Evolutionary conservation across 2,797 vertebrate species (phyloP).

Genomic region (Chelon labrosus): DNA sequence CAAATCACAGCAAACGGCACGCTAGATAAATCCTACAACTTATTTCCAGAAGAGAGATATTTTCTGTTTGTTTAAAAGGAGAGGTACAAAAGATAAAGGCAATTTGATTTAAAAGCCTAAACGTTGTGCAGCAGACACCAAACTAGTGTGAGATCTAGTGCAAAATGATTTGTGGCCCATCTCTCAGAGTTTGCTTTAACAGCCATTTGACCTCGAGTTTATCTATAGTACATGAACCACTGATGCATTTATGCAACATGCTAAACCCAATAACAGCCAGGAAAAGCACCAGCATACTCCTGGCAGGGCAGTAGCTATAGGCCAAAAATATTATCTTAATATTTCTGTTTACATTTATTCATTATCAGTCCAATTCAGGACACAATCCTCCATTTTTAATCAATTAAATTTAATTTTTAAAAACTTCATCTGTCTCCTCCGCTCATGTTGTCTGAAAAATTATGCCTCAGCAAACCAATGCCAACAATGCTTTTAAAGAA

Average conservation of each 20-base stretch:
- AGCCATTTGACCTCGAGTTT: conserved; percentile 40
- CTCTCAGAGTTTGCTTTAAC: conserved; percentile 11
- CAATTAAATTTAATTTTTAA: no score
- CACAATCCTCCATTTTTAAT: no score
- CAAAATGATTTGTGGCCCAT: conserved; percentile 48
- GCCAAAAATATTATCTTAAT: no score
- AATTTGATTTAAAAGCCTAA: conserved; percentile 58
- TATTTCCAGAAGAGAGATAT: conserved; percentile 63
- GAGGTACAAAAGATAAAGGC: conserved; percentile 43
- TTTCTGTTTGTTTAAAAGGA: conserved; percentile 68
- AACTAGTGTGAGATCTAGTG: conserved; percentile 37
- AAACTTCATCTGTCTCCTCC: no score
- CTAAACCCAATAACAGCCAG: not conserved
- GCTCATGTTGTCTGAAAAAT: no score
- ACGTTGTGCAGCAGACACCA: conserved; percentile 43
- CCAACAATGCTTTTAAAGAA: no score
- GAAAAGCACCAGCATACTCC: no score
- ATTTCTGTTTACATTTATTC: no score
- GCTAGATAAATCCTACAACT: conserved; percentile 64
- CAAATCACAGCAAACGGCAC: conserved; percentile 63
- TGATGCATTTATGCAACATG: not conserved
- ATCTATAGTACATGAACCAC: conserved; percentile 16
- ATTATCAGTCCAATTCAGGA: no score
- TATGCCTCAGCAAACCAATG: no score
- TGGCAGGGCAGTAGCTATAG: no score